Percentiles rank a stretch among this genome's conserved stretches.
Evolutionary conservation across 1,140 invertebrate genomes (phyloP).

Genomic region (Campoletis sonorensis): DNA sequence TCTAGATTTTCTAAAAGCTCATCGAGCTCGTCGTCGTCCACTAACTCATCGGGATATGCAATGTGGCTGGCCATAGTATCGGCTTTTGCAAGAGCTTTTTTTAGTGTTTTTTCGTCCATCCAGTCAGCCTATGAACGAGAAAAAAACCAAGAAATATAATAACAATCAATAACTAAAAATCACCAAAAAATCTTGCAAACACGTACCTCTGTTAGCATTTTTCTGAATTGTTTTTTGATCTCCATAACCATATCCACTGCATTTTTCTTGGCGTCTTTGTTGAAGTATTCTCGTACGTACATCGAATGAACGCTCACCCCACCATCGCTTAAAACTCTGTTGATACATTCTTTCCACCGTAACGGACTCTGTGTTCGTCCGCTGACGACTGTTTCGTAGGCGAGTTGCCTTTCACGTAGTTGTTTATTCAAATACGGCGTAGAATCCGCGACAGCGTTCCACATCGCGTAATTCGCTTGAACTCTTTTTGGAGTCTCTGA

Average conservation of each 20-base stretch:
- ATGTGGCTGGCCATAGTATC: conserved; percentile 86
- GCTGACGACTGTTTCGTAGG: conserved; percentile 85
- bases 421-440: conserved; percentile 86
- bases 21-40: conserved; percentile 85
- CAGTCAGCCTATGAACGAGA: conserved; percentile 89
- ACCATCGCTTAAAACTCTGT: conserved; percentile 83
- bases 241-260: no score
- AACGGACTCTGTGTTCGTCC: conserved; percentile 86
- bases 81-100: conserved; percentile 84
- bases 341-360: conserved; percentile 91
- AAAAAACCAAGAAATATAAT: no score
- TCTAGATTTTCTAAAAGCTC: conserved; percentile 86
- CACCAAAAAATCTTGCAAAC: no score
- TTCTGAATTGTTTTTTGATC: no score
- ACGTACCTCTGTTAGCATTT: no score
- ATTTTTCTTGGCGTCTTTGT: no score
- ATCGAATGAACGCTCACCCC: conserved; percentile 82
- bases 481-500: conserved; percentile 78
- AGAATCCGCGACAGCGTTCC: conserved; percentile 85
- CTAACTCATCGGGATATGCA: conserved; percentile 89
- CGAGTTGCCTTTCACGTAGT: conserved; percentile 83
- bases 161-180: no score
- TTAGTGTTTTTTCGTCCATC: conserved; percentile 91
- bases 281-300: conserved; percentile 79
- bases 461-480: conserved; percentile 89